Percentiles rank a stretch among this genome's conserved stretches.
These are phyloP conservation scores for Odontocerum albicorne DNA, from an alignment of 2,888 invertebrate species.

Conservation along the genomic window DNA sequence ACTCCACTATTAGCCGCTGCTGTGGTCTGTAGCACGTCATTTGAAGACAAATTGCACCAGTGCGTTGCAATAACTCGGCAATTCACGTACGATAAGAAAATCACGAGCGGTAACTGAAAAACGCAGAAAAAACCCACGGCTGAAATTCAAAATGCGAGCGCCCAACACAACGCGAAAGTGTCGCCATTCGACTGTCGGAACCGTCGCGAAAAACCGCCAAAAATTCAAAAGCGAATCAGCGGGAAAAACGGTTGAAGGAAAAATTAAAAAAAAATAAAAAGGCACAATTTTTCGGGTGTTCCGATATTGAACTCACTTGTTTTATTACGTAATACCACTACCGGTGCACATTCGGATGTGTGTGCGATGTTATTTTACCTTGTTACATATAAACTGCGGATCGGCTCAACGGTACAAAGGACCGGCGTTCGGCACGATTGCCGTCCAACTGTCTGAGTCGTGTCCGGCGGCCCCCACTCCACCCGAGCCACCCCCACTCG, in stretches of 20 bases:
- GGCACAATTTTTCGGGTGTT: background rate
- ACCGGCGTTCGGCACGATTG: constrained; percentile 59
- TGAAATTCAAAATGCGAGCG: constrained; percentile 8
- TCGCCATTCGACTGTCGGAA: constrained; percentile 14
- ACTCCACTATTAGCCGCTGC: constrained; percentile 3
- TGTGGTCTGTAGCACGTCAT: constrained; percentile 7
- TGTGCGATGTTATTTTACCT: constrained; percentile 26
- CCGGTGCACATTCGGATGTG: constrained; percentile 23
- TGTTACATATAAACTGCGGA: constrained; percentile 17
- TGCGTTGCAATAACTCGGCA: too few relatives aligned
- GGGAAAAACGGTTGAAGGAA: constrained; percentile 1
- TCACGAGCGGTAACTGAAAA: constrained; percentile 2
- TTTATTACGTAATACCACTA: constrained; percentile 24
- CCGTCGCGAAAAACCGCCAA: constrained; percentile 5
- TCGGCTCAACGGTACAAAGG: constrained; percentile 47
- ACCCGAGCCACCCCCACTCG: constrained; percentile 40
- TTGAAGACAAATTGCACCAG: constrained; percentile 4
- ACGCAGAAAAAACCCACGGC: background rate
- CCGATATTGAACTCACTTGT: constrained; percentile 13
- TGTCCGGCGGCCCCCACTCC: constrained; percentile 54
- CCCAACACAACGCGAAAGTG: constrained; percentile 12
- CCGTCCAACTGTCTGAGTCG: constrained; percentile 59
- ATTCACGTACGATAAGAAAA: too few relatives aligned
- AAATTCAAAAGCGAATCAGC: constrained; percentile 5
- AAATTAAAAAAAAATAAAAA: background rate